Evolutionary conservation across 2,888 invertebrate genomes (phyloP), one percentile per base, ranked within the genome.

Genomic region (Campoplex nolae): DNA sequence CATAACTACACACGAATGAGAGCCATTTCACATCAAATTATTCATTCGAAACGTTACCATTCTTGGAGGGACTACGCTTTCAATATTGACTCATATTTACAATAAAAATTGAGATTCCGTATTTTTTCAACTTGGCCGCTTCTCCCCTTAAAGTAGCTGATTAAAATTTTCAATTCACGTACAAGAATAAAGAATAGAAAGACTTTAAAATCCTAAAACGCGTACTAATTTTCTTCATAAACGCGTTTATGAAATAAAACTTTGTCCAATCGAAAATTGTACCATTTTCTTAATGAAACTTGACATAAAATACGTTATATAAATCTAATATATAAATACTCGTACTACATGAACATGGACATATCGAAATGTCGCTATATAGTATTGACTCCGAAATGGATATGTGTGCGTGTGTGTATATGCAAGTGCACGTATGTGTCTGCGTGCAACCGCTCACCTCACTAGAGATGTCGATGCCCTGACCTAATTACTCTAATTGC

Each of bases 401-500:
- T 54, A 82, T 51, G 23, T 76, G 68, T 23, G 62, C 18, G 11
- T 4, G n/a, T 16, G 38, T 3, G 38, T 38, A 23, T 23, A 23
- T 23, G 38, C 6, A 6, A 38, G 38, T 4, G 38, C 38, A 38
- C 38, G 38, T 23, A 71, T 28, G 11, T 13, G n/a, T n/a, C 45
- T 58, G 62, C 54, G 67, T 75, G 78, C 73, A 88, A 84, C 80
- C 81, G 74, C 86, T 45, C 84, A 87, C 86, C 86, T 87, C 87
- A 89, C 83, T 87, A 84, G 88, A 89, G 87, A 90, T 87, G 88
- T 90, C 88, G 89, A 91, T 92, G 88, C 90, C 88, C 88, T 87
- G 89, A 89, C 88, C 89, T 89, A 92, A 92, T 92, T 92, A 92
- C 91, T 89, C 88, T 90, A 91, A 91, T 91, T 91, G 90, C 88